Evolutionary conservation across 2,797 vertebrate species (phyloP), one percentile per base, ranked within the genome.

Genomic region (Setipinna tenuifilis): DNA sequence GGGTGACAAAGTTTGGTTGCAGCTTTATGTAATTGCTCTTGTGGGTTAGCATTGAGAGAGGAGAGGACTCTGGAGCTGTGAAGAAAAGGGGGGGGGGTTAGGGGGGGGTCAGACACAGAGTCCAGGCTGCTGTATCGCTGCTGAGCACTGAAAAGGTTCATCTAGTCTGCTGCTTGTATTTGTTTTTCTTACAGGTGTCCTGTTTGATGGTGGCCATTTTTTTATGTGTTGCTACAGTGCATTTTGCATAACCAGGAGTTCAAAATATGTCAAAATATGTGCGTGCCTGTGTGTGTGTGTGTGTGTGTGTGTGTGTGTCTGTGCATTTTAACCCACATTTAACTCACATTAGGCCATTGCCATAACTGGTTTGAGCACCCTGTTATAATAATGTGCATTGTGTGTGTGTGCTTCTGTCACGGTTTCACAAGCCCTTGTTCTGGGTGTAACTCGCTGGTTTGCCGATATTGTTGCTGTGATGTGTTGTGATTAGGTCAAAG

Each of bases 201-300:
- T 21, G 57, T 21, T 86, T 83, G 81, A 87, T 83, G 88, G 88
- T 85, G 87, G 89, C 83, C 71, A 87, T 28, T 85, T 75, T 28
- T 85, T 75, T 75, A 71, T 35, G 28, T 75, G 28, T 75, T 75
- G 68, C 31, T 75, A 75, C 62, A 65, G 23, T 65, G 62, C 62
- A 11, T 65, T 65, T 65, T 65, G 23, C 68, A 75, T 75, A 75
- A 31, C 31, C 68, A 41, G 68, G 10, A 48, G n/a, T n/a, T n/a
- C 61, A 35, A 75, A 17, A 75, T 35, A 75, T 35, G 31, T 65
- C 61, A 65, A 25, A 25, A 23, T 31, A 23, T 71, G n/a, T 25
- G 21, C 25, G 28, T 68, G 10, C 46, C 4, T 48, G 46, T 48
- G 46, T 3, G 46, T 10, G 46, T 10, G 46, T 48, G 46, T 48